Conservation (phyloP, 2,797 vertebrate species). For the Vireo griseus region DNA sequence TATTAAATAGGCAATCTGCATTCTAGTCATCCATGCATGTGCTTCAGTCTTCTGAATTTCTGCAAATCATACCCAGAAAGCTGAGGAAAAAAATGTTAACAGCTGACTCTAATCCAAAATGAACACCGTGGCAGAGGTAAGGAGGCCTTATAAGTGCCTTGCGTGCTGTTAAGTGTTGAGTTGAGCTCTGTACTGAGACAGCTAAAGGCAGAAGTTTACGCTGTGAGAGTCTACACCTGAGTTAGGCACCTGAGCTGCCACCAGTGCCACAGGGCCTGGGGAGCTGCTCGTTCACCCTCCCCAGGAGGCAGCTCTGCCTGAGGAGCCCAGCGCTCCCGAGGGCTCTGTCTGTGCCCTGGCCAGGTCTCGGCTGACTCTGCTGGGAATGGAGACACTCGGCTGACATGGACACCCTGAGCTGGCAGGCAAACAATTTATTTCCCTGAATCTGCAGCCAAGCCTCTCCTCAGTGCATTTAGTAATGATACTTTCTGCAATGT, state of each 20-base stretch:
- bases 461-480: background rate
- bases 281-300: rapidly evolving
- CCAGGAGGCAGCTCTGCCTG: background rate
- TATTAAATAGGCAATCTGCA: conserved; percentile 20
- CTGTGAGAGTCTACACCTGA: background rate
- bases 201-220: background rate
- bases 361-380: background rate
- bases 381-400: background rate
- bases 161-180: background rate
- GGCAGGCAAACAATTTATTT: background rate
- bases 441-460: background rate
- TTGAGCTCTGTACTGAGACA: background rate
- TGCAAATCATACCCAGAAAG: background rate
- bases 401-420: background rate
- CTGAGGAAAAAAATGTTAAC: background rate
- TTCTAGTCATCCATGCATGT: background rate
- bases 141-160: background rate
- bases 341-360: background rate
- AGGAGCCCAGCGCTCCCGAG: background rate
- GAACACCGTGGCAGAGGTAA: background rate
- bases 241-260: background rate
- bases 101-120: background rate
- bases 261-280: background rate
- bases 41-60: background rate
- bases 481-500: background rate